Base-by-base conservation (phyloP, 2,797 vertebrate species). In the Sorex maritimensis region DNA sequence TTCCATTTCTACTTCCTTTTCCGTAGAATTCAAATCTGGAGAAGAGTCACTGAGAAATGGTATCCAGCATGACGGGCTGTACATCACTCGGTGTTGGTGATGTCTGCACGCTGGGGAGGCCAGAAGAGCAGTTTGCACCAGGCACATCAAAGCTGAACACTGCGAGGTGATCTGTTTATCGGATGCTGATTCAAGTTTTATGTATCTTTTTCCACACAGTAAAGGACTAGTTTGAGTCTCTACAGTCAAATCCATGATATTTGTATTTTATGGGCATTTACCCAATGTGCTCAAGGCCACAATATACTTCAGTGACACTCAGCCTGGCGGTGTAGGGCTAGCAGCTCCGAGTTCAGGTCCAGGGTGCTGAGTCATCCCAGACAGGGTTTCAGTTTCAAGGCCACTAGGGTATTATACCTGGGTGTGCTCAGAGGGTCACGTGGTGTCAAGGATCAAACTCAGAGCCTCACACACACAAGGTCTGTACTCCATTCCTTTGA, bases 1-100 rank as follows among this genome's bases (percentile, higher is more conserved):
- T 85, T 71, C 67, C 38, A 63, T 69, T 88, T 84, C 34, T 17
- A 61, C 24, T 88, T 93, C 74, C 72, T 67, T 77, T 92, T 65
- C 79, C 75, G 49, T 3, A 90, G 81, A 49, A 94, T 52, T 79
- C 46, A 91, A 49, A 24, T 63, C 2, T 41, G 21, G 38, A 80
- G 38, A 72, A 78, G 71, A 94, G 44, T 19, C 23, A 61, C 21
- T 58, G 63, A 65, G 26, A 83, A 71, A 78, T 13, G 30, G 7
- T 12, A 63, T 23, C 28, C 41, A 13, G 77, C 83, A 81, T 69
- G 34, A 69, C 17, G 24, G 46, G 41, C 28, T 78, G 21, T 4
- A 65, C 23, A 71, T 71, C 21, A 85, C 61, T 67, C 72, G 79
- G 34, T 5, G 1, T 69, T 23, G 52, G 17, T 77, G 58, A 49